Percentiles rank a stretch among this genome's conserved stretches.
These are phyloP conservation scores for Anguilla obscura DNA, from an alignment of 2,797 vertebrate genomes.

Conservation along the genomic window DNA sequence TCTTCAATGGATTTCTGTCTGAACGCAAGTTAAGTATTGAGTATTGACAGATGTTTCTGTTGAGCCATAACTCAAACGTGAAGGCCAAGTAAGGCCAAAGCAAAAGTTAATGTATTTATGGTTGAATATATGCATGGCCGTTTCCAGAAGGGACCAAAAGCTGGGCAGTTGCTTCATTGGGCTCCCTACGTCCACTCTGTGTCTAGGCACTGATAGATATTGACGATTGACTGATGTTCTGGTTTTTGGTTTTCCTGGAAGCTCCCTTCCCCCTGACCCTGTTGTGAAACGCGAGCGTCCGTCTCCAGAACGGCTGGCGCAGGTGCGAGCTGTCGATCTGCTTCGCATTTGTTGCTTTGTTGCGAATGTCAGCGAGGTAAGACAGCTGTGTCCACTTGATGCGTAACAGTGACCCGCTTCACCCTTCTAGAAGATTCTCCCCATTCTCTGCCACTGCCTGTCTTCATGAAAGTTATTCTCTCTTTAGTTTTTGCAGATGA, in stretches of 20 bases:
- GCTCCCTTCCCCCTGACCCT: constrained; percentile 7
- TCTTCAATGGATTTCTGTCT: background rate
- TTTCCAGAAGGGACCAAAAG: background rate
- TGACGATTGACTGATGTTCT: background rate
- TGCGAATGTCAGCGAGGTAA: constrained; percentile 35
- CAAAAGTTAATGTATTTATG: background rate
- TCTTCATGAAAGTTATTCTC: constrained; percentile 21
- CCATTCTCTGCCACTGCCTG: constrained; percentile 17
- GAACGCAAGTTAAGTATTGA: background rate
- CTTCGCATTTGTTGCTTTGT: constrained; percentile 34
- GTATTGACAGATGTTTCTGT: background rate
- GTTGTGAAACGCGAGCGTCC: constrained; percentile 22
- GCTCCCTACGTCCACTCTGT: background rate
- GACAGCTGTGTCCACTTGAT: constrained; percentile 40
- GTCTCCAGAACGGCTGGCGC: constrained; percentile 35
- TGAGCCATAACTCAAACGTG: background rate
- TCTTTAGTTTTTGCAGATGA: background rate
- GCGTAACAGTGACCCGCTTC: constrained; percentile 41
- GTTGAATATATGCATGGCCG: background rate
- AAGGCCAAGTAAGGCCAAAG: background rate
- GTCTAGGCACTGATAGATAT: background rate
- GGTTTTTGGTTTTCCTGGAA: constrained; percentile 11
- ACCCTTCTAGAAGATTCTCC: constrained; percentile 36
- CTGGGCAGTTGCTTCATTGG: background rate
- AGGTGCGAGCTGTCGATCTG: constrained; percentile 40